Conservation (phyloP, 2,888 invertebrate species). For the Drosophila kambysellisi region DNA sequence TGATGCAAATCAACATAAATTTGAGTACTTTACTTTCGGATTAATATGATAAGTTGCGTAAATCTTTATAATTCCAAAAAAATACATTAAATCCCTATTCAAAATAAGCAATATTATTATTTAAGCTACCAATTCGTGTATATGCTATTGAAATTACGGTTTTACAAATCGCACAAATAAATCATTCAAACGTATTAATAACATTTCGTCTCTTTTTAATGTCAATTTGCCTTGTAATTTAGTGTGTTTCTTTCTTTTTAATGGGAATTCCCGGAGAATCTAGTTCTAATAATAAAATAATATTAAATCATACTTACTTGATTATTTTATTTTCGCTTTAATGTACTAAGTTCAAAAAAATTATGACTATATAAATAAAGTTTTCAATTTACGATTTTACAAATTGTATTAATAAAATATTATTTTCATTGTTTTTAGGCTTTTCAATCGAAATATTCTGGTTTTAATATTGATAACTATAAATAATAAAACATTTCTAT, state of each 20-base stretch:
- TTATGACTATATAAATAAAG: no score
- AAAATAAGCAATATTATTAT: not conserved
- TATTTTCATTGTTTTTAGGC: no score
- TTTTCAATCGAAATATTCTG: no score
- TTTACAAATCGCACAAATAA: not conserved
- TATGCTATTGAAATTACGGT: not conserved
- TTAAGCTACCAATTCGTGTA: not conserved
- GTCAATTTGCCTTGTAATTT: not conserved
- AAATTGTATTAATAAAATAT: no score
- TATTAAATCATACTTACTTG: not conserved
- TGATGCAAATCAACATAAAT: not conserved
- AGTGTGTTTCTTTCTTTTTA: not conserved
- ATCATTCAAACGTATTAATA: slow-evolving; percentile 2
- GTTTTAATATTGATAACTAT: no score
- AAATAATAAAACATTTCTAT: not conserved
- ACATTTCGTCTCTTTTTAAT: not conserved
- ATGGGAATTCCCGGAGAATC: not conserved
- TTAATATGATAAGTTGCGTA: not conserved
- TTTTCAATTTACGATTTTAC: no score
- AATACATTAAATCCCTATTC: not conserved
- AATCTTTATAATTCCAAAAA: not conserved
- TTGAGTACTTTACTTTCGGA: not conserved
- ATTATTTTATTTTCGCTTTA: no score
- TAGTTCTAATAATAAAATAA: not conserved
- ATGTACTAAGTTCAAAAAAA: no score